These are phyloP conservation scores for Erethizon dorsatum DNA, from an alignment of 2,797 vertebrate genomes.

Conservation along the genomic window DNA sequence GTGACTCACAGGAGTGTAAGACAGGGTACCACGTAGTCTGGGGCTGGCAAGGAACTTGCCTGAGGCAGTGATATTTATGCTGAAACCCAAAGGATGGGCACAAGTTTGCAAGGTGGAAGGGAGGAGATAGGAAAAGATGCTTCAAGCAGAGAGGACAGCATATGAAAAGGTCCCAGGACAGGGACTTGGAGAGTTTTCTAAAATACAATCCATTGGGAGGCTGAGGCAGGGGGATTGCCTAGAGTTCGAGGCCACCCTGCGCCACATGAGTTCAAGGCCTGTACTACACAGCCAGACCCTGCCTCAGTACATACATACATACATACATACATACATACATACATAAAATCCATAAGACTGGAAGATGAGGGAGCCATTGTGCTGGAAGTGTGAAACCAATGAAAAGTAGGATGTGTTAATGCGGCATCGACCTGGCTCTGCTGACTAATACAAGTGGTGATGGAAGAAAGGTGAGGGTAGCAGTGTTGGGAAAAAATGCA, in stretches of 20 bases:
- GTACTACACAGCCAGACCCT: neutral
- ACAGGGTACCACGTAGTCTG: rapidly evolving
- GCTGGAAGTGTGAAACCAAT: neutral
- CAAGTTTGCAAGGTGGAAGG: neutral
- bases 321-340: no score
- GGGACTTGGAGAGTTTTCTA: neutral
- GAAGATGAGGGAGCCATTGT: neutral
- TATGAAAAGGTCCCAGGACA: neutral
- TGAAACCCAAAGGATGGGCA: neutral
- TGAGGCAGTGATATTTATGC: neutral
- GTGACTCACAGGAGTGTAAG: neutral
- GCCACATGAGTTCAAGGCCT: neutral
- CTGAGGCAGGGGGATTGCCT: neutral
- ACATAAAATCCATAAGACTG: neutral
- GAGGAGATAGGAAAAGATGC: neutral
- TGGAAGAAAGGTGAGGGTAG: neutral
- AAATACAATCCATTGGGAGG: neutral
- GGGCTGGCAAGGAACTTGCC: neutral
- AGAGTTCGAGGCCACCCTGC: neutral
- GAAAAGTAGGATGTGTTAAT: neutral
- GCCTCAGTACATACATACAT: neutral
- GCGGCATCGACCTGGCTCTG: neutral
- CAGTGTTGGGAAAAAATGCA: neutral
- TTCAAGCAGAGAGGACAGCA: neutral
- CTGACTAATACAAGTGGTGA: neutral